Evolutionary conservation across 2,113 vertebrate species (phyloP), one percentile per base, ranked within the genome.

Genomic region (Pelecanus crispus): DNA sequence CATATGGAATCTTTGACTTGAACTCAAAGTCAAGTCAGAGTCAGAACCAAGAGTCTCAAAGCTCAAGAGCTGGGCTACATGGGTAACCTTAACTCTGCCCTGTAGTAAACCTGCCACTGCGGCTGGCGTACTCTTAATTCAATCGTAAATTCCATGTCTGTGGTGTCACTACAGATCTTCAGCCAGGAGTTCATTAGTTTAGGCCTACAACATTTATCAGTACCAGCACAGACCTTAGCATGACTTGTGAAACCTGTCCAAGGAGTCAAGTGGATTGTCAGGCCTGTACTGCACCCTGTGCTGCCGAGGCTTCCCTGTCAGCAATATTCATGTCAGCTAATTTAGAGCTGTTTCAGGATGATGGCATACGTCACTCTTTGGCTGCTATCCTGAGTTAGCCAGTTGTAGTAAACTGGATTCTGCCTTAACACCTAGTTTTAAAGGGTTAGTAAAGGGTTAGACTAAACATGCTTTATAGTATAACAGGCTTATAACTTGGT

Each of bases 21-120:
- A 92, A 72, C 45, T 92, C 45, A 32, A 74, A 93, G 52, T 50
- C 78, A 92, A 77, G 81, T 59, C 61, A 62, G 80, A 40, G 47
- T 42, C 63, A 62, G 68, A 91, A 28, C 50, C 11, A 47, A 58
- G 22, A 66, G 21, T 32, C 56, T 77, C 62, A 59, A 58, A 81
- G 36, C 26, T 73, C 9, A 62, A 25, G 38, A 90, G n/a, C 29
- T 70, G n/a, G n/a, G 10, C 31, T 85, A 10, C n/a, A 12, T 0
- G 2, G 45, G n/a, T 42, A 61, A 61, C 31, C 47, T 61, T 44
- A 65, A 58, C 29, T 72, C 44, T 73, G 38, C 40, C 50, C 36
- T 26, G 40, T 25, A 38, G 31, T 44, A 65, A 79, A 66, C 40
- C 36, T 36, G 20, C 65, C 22, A 10, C 13, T 15, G 32, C 1